These are phyloP conservation scores for Lottia scabra DNA, from an alignment of 2,888 invertebrate genomes.

Conservation along the genomic window DNA sequence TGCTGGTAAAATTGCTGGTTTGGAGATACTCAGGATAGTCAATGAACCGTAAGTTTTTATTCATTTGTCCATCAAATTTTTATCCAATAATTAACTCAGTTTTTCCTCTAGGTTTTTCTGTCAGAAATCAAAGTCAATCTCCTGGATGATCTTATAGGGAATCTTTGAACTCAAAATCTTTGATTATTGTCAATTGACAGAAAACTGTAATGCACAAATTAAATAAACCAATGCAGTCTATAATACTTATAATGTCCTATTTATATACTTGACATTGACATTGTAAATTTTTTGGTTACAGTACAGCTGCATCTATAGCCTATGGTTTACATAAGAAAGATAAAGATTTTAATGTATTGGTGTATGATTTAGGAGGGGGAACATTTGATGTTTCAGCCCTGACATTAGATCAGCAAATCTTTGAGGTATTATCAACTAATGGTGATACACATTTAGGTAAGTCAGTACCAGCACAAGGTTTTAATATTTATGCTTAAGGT, in stretches of 20 bases:
- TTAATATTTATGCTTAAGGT: too few relatives aligned
- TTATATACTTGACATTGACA: too few relatives aligned
- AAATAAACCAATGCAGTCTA: too few relatives aligned
- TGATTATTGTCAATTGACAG: too few relatives aligned
- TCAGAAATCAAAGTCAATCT: too few relatives aligned
- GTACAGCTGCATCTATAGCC: constrained; percentile 94
- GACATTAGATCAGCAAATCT: constrained; percentile 98
- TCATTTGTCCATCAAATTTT: constrained; percentile 74
- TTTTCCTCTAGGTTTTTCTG: too few relatives aligned
- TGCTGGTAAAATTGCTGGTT: constrained; percentile 93
- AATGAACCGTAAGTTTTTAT: constrained; percentile 85
- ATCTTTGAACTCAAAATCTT: too few relatives aligned
- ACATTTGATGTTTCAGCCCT: constrained; percentile 98
- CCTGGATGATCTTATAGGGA: too few relatives aligned
- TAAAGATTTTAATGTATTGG: constrained; percentile 97
- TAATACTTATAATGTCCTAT: too few relatives aligned
- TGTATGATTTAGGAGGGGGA: constrained; percentile 99
- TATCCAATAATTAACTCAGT: too few relatives aligned
- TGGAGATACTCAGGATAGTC: constrained; percentile 94
- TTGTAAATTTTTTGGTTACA: constrained; percentile 39
- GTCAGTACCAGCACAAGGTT: not conserved
- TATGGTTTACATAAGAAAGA: constrained; percentile 97
- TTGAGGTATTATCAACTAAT: constrained; percentile 87
- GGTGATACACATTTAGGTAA: constrained; percentile 93
- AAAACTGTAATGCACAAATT: too few relatives aligned